Evolutionary conservation across 1,140 invertebrate species (phyloP), one percentile per base, ranked within the genome.

Genomic region (Hyles euphorbiae): DNA sequence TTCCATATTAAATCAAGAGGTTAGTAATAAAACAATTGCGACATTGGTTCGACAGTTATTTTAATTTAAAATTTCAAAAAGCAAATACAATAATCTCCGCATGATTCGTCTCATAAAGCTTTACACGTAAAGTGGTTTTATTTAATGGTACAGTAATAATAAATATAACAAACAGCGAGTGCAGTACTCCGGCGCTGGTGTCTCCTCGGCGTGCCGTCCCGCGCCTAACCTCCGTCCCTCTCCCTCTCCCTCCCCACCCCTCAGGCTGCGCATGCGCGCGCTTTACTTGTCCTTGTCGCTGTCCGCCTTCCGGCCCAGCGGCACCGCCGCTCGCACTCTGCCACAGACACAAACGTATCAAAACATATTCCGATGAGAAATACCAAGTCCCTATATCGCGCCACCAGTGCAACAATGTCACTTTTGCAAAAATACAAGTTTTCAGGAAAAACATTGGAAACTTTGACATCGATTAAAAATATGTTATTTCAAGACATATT

Each of bases 271-370:
- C 43, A 9, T n/a, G 48, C 46, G 61, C 10, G 43, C 67, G 43
- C 61, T 91, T 92, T 96, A 96, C 92, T 96, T 94, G 87, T 96
- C 95, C 90, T 95, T 95, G 68, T 93, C 91, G 72, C 93, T 92
- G 72, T 94, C 93, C 69, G 93, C 91, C 91, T 97, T 97, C 90
- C 97, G 96, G 69, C 95, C 95, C 87, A 98, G 93, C 60, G 97
- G 97, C 82, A 98, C 93, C 63, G 96, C 96, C 66, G 95, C 94
- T 86, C 96, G 96, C 68, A 98, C 94, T 88, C 96, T 98, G 90
- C 10, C 92, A 92, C 64, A 62, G 22, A 22, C 2, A 2, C 22
- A 22, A 22, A 0, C 22, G 22, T 22, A 22, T 22, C 22, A 22
- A 22, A 22, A 22, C 1, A 22, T 22, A 22, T 22, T 22, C 22